Evolutionary conservation across 1,140 invertebrate genomes (phyloP).

Genomic region (Holotrichia oblita): DNA sequence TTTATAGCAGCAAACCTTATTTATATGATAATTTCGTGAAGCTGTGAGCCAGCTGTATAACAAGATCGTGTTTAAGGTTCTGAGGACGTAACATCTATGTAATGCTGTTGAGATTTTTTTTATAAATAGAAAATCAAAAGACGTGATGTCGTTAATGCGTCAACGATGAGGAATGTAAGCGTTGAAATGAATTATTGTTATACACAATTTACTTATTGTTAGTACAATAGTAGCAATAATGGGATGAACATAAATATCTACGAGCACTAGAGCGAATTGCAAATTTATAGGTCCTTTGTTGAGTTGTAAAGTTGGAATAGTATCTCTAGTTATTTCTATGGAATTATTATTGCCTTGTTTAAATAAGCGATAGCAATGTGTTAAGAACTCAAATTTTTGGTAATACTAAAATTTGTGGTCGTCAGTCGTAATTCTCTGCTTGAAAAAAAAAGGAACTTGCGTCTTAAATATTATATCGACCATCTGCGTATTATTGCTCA

Average conservation of each 20-base stretch:
- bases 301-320: not conserved
- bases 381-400: not conserved
- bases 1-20: too few relatives aligned
- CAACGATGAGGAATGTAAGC: not conserved
- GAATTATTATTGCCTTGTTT: not conserved
- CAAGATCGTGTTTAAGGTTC: too few relatives aligned
- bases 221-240: not conserved
- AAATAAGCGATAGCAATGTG: not conserved
- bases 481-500: too few relatives aligned
- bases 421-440: too few relatives aligned
- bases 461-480: too few relatives aligned
- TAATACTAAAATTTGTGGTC: not conserved
- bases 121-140: slow-evolving; percentile 18
- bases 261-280: not conserved
- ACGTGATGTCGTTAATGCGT: slow-evolving; percentile 1
- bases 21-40: too few relatives aligned
- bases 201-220: slow-evolving; percentile 9
- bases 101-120: not conserved
- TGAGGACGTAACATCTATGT: slow-evolving; percentile 4
- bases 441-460: too few relatives aligned
- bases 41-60: too few relatives aligned
- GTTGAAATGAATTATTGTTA: slow-evolving; percentile 21
- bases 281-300: not conserved
- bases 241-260: not conserved
- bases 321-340: not conserved